Evolutionary conservation across 2,113 vertebrate genomes (phyloP).

Genomic region (Pituophis catenifer): DNA sequence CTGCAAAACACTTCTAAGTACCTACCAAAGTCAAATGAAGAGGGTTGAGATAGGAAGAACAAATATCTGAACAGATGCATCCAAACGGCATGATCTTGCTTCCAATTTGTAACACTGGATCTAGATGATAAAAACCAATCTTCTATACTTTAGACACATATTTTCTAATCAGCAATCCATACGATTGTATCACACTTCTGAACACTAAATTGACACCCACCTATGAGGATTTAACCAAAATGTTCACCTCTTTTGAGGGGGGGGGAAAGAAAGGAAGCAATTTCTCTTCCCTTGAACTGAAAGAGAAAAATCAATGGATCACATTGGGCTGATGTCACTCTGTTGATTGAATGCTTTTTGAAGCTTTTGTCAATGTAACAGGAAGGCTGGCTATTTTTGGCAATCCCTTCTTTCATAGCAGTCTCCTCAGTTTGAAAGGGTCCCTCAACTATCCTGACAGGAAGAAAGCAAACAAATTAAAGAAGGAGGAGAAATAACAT

Average conservation of each 20-base stretch:
- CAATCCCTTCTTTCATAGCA: neutral
- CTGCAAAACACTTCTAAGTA: neutral
- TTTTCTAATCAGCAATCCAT: neutral
- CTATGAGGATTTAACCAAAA: neutral
- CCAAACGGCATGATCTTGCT: neutral
- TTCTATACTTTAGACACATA: neutral
- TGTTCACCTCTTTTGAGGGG: neutral
- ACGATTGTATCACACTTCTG: neutral
- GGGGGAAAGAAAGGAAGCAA: neutral
- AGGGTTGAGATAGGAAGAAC: neutral
- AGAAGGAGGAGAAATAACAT: neutral
- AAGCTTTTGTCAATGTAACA: neutral
- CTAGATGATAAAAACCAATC: neutral
- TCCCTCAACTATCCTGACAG: neutral
- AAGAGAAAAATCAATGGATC: neutral
- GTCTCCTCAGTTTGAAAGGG: neutral
- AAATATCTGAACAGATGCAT: neutral
- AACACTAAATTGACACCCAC: neutral
- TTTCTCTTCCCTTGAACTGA: neutral
- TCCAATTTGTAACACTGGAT: neutral
- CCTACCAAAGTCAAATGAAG: neutral
- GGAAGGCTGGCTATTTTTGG: neutral
- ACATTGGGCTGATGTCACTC: neutral
- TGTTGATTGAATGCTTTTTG: neutral
- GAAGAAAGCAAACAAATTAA: neutral